Evolutionary conservation across 1,140 invertebrate species (phyloP).

Genomic region (Drosophila aff.): DNA sequence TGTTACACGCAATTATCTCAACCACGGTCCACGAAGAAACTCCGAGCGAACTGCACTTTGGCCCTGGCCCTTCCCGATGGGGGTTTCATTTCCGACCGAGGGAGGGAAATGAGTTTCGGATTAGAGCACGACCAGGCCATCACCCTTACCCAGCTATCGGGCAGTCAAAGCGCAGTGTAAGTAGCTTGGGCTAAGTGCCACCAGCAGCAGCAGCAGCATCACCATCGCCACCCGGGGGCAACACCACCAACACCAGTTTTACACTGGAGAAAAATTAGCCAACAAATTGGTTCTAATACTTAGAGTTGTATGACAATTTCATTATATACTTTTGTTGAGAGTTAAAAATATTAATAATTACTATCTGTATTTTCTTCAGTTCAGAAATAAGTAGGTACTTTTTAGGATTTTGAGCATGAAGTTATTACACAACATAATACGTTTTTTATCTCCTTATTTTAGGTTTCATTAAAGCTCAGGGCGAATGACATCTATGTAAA

Average conservation of each 20-base stretch:
- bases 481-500: too few relatives aligned
- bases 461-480: too few relatives aligned
- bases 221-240: conserved; percentile 17
- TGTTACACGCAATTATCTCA: conserved; percentile 81
- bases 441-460: too few relatives aligned
- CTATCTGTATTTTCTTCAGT: too few relatives aligned
- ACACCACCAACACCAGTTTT: conserved; percentile 6
- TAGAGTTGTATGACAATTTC: too few relatives aligned
- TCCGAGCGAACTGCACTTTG: conserved; percentile 62
- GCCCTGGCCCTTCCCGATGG: conserved; percentile 42
- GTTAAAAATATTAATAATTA: too few relatives aligned
- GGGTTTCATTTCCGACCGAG: conserved; percentile 69
- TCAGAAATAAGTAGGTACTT: too few relatives aligned
- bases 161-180: conserved; percentile 67
- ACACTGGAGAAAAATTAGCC: background rate
- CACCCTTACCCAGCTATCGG: conserved; percentile 31
- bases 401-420: too few relatives aligned
- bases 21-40: conserved; percentile 66
- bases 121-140: conserved; percentile 62
- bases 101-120: conserved; percentile 81
- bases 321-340: too few relatives aligned
- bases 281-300: background rate
- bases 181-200: conserved; percentile 78
- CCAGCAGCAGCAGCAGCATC: conserved; percentile 27
- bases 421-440: too few relatives aligned